Conservation (phyloP, 2,113 vertebrate species). For the Mastomys coucha region DNA sequence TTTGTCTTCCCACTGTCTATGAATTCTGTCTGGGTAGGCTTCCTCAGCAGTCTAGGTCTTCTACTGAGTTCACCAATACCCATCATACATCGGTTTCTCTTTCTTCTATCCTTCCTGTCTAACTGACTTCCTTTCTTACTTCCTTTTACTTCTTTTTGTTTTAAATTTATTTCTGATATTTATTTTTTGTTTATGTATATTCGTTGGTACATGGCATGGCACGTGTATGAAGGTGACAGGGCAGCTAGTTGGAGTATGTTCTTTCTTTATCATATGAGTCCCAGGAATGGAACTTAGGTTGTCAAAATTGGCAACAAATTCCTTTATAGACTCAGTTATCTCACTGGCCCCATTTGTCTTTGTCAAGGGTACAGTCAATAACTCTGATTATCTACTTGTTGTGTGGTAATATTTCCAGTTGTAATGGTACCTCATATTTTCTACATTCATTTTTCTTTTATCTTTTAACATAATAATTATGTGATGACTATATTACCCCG, state of each 20-base stretch:
- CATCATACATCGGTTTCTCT: neutral
- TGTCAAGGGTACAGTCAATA: neutral
- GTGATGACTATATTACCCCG: conserved; percentile 36
- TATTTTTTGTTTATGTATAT: neutral
- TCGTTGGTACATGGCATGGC: neutral
- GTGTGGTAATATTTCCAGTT: neutral
- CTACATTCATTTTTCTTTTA: conserved; percentile 38
- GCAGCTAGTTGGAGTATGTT: neutral
- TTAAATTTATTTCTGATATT: neutral
- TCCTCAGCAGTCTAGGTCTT: neutral
- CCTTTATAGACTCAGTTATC: too few species aligned
- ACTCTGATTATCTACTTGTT: neutral
- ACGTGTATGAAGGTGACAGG: neutral
- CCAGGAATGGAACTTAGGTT: neutral
- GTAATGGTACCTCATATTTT: neutral
- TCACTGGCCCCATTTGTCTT: neutral
- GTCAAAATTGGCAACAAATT: too few species aligned
- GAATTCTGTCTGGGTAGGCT: neutral
- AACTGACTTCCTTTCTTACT: neutral
- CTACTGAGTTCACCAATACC: neutral
- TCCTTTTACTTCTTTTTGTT: neutral
- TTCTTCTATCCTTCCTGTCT: neutral
- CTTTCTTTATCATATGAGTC: neutral
- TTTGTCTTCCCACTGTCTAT: neutral
- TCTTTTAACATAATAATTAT: conserved; percentile 30